These are phyloP conservation scores for Hydrotaea cyrtoneurina DNA, from an alignment of 2,888 invertebrate genomes.

Conservation along the genomic window DNA sequence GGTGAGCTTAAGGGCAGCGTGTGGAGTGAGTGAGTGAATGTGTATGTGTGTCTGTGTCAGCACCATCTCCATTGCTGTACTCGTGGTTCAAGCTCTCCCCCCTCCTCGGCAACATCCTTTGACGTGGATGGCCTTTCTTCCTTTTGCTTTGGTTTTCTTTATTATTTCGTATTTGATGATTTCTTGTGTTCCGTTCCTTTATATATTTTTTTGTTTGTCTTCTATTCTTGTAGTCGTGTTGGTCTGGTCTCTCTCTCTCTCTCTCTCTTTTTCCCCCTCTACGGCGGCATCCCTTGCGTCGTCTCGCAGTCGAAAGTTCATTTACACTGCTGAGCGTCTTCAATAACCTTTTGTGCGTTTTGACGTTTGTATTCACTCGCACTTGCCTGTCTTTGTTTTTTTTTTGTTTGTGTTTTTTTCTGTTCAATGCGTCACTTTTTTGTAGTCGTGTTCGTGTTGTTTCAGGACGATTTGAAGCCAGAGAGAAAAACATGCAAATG, in stretches of 20 bases:
- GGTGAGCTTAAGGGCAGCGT: too few relatives aligned
- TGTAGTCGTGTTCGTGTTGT: too few relatives aligned
- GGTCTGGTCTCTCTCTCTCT: not conserved
- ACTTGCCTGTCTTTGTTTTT: not conserved
- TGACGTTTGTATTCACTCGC: conserved; percentile 2
- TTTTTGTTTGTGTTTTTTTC: too few relatives aligned
- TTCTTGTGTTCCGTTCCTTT: not conserved
- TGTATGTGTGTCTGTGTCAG: conserved; percentile 14
- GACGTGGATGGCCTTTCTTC: not conserved
- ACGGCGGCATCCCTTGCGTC: not conserved
- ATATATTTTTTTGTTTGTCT: too few relatives aligned
- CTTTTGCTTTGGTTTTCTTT: not conserved
- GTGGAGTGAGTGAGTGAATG: too few relatives aligned
- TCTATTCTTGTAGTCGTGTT: not conserved
- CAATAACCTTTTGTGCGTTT: conserved; percentile 22
- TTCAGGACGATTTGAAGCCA: too few relatives aligned
- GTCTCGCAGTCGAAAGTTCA: not conserved
- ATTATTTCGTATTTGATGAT: not conserved
- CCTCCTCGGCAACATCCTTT: not conserved
- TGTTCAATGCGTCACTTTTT: not conserved
- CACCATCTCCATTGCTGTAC: not conserved
- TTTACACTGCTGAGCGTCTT: conserved; percentile 29
- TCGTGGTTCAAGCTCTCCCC: not conserved
- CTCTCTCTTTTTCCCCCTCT: not conserved
- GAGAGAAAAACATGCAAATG: too few relatives aligned